Evolutionary conservation across 92 coral and sea anemone genomes (phyloP).

Genomic region (Heliopora coerulea): DNA sequence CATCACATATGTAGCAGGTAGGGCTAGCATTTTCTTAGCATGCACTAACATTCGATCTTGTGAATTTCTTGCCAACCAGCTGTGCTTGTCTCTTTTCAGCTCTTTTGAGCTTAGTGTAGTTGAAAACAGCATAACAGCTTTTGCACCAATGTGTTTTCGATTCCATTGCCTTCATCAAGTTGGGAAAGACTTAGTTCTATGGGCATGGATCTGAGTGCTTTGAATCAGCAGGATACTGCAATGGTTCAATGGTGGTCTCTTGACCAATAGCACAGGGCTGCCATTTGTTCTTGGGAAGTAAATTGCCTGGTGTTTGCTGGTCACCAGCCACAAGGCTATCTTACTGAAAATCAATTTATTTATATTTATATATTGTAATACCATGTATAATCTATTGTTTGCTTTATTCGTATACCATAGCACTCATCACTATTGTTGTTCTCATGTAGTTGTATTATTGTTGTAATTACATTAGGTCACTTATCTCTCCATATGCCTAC

Average conservation of each 20-base stretch:
- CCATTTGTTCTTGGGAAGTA: too few species aligned
- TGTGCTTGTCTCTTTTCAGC: not conserved
- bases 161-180: conserved; percentile 8
- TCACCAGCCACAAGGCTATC: too few species aligned
- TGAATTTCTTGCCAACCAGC: not conserved
- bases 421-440: too few species aligned
- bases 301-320: too few species aligned
- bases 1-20: not conserved
- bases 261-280: not conserved
- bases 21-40: not conserved
- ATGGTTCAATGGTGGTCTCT: not conserved
- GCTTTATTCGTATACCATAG: too few species aligned
- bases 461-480: too few species aligned
- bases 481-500: too few species aligned
- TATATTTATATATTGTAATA: too few species aligned
- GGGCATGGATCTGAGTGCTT: not conserved
- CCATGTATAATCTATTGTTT: too few species aligned
- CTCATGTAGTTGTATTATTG: too few species aligned
- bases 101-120: conserved; percentile 1
- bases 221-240: conserved; percentile 18
- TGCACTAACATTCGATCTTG: not conserved
- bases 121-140: not conserved
- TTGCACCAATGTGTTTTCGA: conserved; percentile 8
- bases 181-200: not conserved
- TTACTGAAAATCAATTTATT: too few species aligned